A percentile compares a stretch with the other conserved stretches of the same genome.
Evolutionary conservation across 2,797 vertebrate species (phyloP).

Genomic region (Neostethus bicornis): DNA sequence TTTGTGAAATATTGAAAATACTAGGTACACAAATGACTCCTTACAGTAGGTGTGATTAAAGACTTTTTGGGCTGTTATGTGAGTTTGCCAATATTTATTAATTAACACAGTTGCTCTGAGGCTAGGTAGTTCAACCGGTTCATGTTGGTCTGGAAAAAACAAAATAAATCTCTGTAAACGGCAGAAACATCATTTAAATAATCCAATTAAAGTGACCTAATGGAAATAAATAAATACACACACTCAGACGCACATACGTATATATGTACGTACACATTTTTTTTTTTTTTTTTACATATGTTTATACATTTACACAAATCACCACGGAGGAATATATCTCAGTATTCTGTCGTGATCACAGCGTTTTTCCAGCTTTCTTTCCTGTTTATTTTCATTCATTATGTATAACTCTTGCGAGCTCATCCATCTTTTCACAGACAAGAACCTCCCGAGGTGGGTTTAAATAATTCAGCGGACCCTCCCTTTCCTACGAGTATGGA

Average conservation of each 20-base stretch:
- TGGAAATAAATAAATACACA: no score
- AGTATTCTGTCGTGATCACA: slow-evolving; percentile 15
- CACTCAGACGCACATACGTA: not conserved
- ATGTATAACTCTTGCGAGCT: slow-evolving; percentile 63
- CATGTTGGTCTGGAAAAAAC: slow-evolving; percentile 33
- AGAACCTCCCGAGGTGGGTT: slow-evolving; percentile 71
- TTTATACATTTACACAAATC: not conserved
- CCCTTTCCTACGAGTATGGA: slow-evolving; percentile 33
- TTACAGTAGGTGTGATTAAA: slow-evolving; percentile 24
- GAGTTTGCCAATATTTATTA: slow-evolving; percentile 35
- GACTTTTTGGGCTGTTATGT: slow-evolving; percentile 29
- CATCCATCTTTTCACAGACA: slow-evolving; percentile 68
- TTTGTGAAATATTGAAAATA: slow-evolving; percentile 8
- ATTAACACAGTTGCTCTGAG: slow-evolving; percentile 44
- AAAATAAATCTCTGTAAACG: slow-evolving; percentile 26
- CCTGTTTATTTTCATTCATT: slow-evolving; percentile 56
- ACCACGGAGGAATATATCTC: slow-evolving; percentile 8
- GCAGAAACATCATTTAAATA: no score
- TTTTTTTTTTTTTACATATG: no score
- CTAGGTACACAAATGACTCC: slow-evolving; percentile 31
- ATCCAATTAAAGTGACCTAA: no score
- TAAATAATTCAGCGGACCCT: slow-evolving; percentile 71
- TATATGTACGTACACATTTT: no score
- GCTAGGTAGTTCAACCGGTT: slow-evolving; percentile 62
- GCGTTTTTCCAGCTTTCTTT: slow-evolving; percentile 32